phyloP scores from a whole-genome alignment of 2,888 invertebrate species.

The Amphiduros pacificus region DNA sequence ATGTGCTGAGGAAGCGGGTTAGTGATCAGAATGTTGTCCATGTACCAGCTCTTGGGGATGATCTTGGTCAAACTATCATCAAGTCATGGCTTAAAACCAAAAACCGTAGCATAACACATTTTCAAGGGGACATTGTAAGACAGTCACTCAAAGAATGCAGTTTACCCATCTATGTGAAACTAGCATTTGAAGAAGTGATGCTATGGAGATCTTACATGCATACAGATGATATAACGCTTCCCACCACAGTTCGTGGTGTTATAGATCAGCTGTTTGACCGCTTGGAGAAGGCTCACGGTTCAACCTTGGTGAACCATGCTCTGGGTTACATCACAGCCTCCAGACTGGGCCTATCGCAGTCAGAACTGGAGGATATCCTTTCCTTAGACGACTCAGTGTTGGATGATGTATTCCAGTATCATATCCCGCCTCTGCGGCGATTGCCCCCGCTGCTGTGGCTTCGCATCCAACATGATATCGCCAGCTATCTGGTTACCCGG shows the following conservation, averaged over 20 bases:
- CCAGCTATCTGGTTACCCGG: slow-evolving; percentile 26
- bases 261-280: slow-evolving; percentile 37
- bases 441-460: slow-evolving; percentile 25
- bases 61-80: slow-evolving; percentile 9
- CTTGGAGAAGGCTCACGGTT: slow-evolving; percentile 41
- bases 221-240: neutral
- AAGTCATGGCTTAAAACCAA: slow-evolving; percentile 70
- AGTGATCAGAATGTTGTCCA: slow-evolving; percentile 84
- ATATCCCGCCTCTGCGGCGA: slow-evolving; percentile 24
- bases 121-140: slow-evolving; percentile 39
- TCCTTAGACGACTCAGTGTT: slow-evolving; percentile 47
- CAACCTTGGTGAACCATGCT: slow-evolving; percentile 35
- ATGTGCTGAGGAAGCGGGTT: slow-evolving; percentile 75
- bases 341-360: slow-evolving; percentile 42
- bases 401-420: slow-evolving; percentile 35
- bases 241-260: slow-evolving; percentile 30
- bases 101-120: slow-evolving; percentile 15
- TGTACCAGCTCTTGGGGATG: slow-evolving; percentile 12
- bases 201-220: slow-evolving; percentile 40
- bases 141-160: slow-evolving; percentile 35
- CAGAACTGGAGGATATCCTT: slow-evolving; percentile 47
- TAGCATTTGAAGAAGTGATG: slow-evolving; percentile 40
- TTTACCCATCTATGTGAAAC: slow-evolving; percentile 40
- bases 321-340: slow-evolving; percentile 45
- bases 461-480: slow-evolving; percentile 21